Conservation (phyloP, 2,113 vertebrate genomes). For the Haemorhous mexicanus region DNA sequence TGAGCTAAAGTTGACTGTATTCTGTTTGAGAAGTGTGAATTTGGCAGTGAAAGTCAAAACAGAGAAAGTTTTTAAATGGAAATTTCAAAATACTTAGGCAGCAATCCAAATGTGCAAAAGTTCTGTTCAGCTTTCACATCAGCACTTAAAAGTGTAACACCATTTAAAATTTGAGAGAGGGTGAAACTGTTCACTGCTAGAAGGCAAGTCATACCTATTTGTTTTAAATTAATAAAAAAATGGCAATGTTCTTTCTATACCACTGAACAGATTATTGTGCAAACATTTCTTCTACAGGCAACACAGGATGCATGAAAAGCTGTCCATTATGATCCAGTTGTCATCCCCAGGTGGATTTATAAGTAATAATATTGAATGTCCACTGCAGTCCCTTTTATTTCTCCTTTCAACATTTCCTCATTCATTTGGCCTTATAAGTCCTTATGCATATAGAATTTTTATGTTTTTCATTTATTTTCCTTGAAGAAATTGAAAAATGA, state of each 20-base stretch:
- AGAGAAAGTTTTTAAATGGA: not conserved
- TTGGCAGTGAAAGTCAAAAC: slow-evolving; percentile 33
- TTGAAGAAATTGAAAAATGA: not conserved
- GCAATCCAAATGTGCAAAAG: not conserved
- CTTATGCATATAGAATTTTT: not conserved
- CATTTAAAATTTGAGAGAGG: not conserved
- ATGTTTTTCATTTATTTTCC: not conserved
- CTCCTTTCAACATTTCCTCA: not conserved
- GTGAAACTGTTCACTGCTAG: not conserved
- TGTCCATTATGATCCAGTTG: not conserved
- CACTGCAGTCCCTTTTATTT: not conserved
- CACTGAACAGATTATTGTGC: not conserved
- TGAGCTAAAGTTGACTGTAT: not conserved
- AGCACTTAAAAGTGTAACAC: not conserved
- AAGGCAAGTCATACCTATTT: not conserved
- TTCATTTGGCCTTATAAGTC: not conserved
- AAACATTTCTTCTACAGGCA: not conserved
- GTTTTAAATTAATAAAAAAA: not conserved
- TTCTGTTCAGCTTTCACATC: not conserved
- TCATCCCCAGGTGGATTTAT: not conserved
- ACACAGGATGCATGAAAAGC: not conserved
- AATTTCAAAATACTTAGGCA: not conserved
- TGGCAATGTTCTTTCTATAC: not conserved
- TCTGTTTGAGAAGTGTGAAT: slow-evolving; percentile 22
- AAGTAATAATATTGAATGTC: not conserved